A percentile compares a stretch with the other conserved stretches of the same genome.
phyloP scores from a whole-genome alignment of 2,113 vertebrate species.

The Athene noctua region DNA sequence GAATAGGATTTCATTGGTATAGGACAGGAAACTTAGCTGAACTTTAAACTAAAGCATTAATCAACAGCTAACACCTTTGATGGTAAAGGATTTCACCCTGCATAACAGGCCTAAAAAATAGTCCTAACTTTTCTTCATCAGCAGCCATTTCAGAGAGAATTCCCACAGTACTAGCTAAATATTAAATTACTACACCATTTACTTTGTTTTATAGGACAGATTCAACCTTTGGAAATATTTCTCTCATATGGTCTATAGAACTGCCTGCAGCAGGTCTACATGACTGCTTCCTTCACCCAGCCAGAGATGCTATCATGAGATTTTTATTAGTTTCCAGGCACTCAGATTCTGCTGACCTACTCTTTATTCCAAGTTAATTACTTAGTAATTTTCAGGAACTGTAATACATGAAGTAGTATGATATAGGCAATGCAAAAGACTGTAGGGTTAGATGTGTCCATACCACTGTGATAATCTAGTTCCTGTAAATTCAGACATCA shows the following conservation, averaged over 20 bases:
- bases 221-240: background rate
- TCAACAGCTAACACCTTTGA: background rate
- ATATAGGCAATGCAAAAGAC: background rate
- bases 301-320: background rate
- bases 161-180: background rate
- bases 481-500: background rate
- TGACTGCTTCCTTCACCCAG: background rate
- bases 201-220: background rate
- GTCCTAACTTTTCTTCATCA: background rate
- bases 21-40: background rate
- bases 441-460: background rate
- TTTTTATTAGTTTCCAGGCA: background rate
- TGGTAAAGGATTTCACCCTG: background rate
- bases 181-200: background rate
- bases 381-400: background rate
- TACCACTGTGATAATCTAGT: background rate
- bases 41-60: background rate
- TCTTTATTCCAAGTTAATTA: background rate
- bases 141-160: background rate
- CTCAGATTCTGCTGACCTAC: background rate
- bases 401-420: background rate
- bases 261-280: background rate
- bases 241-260: background rate
- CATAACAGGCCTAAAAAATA: background rate
- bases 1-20: background rate